These are phyloP conservation scores for Calyptommatus sinebrachiatus DNA, from an alignment of 2,113 vertebrate species.

Conservation along the genomic window DNA sequence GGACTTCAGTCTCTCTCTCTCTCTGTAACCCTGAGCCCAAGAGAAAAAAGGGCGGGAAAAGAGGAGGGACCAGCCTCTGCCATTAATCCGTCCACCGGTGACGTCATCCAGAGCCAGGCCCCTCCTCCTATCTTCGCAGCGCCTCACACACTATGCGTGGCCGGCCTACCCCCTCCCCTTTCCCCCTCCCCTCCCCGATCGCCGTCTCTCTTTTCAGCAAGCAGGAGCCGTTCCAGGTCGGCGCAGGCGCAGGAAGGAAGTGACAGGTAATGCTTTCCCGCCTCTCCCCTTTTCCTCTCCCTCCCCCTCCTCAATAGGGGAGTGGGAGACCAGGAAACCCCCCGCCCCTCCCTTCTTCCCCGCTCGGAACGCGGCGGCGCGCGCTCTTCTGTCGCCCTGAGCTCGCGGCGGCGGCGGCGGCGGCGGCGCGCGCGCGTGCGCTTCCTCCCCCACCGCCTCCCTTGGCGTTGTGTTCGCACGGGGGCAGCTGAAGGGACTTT, in stretches of 20 bases:
- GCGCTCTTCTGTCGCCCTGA: neutral
- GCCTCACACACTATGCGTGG: neutral
- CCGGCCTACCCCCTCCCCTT: neutral
- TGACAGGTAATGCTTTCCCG: slow-evolving; percentile 16
- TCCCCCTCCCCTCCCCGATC: neutral
- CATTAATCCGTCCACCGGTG: neutral
- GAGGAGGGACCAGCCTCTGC: neutral
- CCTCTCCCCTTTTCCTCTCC: neutral
- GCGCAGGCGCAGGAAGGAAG: neutral
- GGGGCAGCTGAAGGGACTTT: neutral
- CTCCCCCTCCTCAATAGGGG: neutral
- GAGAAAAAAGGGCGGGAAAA: neutral
- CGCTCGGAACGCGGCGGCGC: neutral
- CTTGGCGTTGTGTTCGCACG: too few species aligned
- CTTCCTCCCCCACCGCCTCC: too few species aligned
- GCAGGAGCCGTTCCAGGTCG: slow-evolving; percentile 8
- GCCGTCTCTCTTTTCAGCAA: neutral
- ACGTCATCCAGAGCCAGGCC: neutral
- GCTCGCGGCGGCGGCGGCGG: too few species aligned
- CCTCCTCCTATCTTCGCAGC: neutral
- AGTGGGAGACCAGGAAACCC: neutral
- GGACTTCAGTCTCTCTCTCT: too few species aligned
- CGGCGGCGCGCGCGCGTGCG: too few species aligned
- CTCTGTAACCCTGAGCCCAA: rapidly evolving
- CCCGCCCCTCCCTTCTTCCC: neutral